Conservation (phyloP, 2,888 invertebrate species). For the Hydriomena furcata region DNA sequence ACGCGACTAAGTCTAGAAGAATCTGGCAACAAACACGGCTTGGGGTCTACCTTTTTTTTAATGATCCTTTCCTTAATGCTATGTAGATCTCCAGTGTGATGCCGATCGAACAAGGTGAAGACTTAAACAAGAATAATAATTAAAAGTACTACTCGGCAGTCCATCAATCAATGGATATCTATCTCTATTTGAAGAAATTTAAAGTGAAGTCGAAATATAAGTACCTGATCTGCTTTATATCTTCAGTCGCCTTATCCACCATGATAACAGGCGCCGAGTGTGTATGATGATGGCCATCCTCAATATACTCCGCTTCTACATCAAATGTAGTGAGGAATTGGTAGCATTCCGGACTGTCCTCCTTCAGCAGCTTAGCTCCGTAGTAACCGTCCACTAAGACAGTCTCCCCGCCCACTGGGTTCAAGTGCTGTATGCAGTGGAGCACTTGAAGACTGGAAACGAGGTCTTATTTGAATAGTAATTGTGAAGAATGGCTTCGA, state of each 20-base stretch:
- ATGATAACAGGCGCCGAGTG: conserved; percentile 84
- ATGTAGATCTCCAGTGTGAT: too few relatives aligned
- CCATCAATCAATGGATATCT: too few relatives aligned
- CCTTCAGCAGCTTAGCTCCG: conserved; percentile 83
- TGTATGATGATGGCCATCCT: conserved; percentile 83
- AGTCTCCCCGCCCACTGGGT: conserved; percentile 88
- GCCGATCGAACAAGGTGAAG: too few relatives aligned
- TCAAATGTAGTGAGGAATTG: conserved; percentile 81
- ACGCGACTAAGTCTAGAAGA: too few relatives aligned
- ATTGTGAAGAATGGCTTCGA: too few relatives aligned
- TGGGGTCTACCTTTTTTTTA: too few relatives aligned
- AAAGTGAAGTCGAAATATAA: too few relatives aligned
- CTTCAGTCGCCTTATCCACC: conserved; percentile 77
- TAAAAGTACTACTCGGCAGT: too few relatives aligned
- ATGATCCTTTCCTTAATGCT: too few relatives aligned
- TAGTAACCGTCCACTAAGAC: conserved; percentile 89
- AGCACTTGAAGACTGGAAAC: conserved; percentile 69
- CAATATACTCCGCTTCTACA: conserved; percentile 86
- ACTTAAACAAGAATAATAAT: too few relatives aligned
- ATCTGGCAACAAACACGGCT: too few relatives aligned
- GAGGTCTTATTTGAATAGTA: neutral
- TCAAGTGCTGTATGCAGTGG: conserved; percentile 69
- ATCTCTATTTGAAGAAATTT: too few relatives aligned
- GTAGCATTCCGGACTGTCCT: conserved; percentile 81
- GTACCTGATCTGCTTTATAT: conserved; percentile 85